phyloP scores from a whole-genome alignment of 1,140 invertebrate species.

The Heterodera carotae region DNA sequence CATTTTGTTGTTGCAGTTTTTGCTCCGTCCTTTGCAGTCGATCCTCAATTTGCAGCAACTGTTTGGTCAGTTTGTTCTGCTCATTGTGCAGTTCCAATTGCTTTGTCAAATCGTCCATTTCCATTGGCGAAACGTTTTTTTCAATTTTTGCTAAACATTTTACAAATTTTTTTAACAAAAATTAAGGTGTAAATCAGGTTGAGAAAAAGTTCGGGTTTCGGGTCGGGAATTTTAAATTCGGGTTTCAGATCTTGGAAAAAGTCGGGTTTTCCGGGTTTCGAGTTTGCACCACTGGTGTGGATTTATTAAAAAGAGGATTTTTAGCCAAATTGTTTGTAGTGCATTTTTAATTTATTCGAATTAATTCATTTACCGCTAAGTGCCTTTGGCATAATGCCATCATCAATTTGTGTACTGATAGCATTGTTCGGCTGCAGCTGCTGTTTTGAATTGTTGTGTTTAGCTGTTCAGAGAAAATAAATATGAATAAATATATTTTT shows the following conservation, averaged over 20 bases:
- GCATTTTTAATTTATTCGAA: not conserved
- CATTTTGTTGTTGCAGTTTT: constrained; percentile 1
- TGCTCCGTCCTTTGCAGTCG: constrained; percentile 1
- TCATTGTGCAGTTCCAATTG: constrained; percentile 5
- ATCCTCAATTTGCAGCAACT: not conserved
- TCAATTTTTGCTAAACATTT: constrained; percentile 12
- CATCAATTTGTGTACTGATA: not conserved
- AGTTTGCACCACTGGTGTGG: too few relatives aligned
- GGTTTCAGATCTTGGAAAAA: too few relatives aligned
- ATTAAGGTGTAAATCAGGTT: too few relatives aligned
- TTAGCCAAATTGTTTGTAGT: not conserved
- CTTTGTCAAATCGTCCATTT: not conserved
- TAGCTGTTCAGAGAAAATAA: not conserved
- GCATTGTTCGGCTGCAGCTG: not conserved
- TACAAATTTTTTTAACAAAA: too few relatives aligned
- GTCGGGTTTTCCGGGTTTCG: too few relatives aligned
- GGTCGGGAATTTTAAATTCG: too few relatives aligned
- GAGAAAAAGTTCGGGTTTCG: too few relatives aligned
- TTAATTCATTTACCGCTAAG: not conserved
- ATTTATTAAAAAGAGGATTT: too few relatives aligned
- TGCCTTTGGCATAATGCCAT: not conserved
- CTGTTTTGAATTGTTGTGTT: not conserved
- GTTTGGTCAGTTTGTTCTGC: constrained; percentile 1
- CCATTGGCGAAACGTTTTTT: not conserved
- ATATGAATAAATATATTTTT: not conserved